Evolutionary conservation across 2,888 invertebrate genomes (phyloP), one percentile per base, ranked within the genome.

Genomic region (Acronicta aceris): DNA sequence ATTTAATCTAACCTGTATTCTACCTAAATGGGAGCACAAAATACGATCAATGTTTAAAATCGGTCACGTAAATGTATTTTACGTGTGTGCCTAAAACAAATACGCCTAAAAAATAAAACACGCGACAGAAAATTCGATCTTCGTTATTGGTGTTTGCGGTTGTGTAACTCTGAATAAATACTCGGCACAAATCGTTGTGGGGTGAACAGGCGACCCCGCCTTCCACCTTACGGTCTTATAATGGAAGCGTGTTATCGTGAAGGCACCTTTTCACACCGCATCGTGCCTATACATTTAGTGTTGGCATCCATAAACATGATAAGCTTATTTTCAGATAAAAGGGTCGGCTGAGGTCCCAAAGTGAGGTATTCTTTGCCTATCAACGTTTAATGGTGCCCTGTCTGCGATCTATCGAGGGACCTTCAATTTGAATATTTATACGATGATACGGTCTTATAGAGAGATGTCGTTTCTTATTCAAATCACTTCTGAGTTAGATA

Each of bases 291-390:
- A 88, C 82, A 86, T 90, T 89, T 87, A 90, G 87, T 84, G 76
- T 84, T 73, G 88, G 83, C 84, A 86, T 87, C 86, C 87, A 91
- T 91, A 91, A 89, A 92, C 91, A 90, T 90, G 90, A 92, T 92
- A 92, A 91, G 90, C 92, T 90, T 92, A 92, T 93, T 92, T 88
- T 81, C 89, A 88, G 90, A 92, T 92, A 92, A 92, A 93, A 92
- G 92, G 92, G 91, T 92, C 89, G 88, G 69, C 76, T 77, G 82
- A 82, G 89, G 83, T 82, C 85, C 87, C 84, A 90, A 90, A 92
- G 91, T 90, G 90, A 89, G 87, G 89, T 86, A 91, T 92, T 92
- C 90, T 93, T 92, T 89, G 81, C 89, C 88, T 89, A 91, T 91
- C 90, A 87, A 82, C 87, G 79, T 89, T 90, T 92, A 93, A 92